phyloP scores from a whole-genome alignment of 1,140 invertebrate genomes.

The Subanguina moxae region DNA sequence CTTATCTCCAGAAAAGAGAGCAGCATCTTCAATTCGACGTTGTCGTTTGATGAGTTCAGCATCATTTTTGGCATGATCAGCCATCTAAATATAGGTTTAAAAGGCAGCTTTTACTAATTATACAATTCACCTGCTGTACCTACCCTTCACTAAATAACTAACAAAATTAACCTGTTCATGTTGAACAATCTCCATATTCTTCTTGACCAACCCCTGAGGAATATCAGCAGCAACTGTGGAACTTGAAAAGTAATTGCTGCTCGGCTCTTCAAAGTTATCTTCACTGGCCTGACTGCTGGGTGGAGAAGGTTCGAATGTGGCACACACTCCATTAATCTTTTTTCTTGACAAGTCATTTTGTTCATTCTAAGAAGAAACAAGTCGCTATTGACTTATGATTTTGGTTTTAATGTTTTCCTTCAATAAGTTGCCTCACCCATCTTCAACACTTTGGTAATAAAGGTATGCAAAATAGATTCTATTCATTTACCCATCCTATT shows the following conservation, averaged over 20 bases:
- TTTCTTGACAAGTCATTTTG: slow-evolving; percentile 6
- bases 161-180: slow-evolving; percentile 9
- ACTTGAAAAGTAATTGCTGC: not conserved
- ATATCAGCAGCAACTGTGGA: slow-evolving; percentile 22
- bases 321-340: not conserved
- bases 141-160: too few species aligned
- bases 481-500: too few species aligned
- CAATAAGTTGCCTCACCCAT: too few species aligned
- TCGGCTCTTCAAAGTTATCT: not conserved
- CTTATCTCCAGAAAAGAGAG: not conserved
- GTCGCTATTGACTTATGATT: too few species aligned
- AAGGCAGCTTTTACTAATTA: not conserved
- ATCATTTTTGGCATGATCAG: slow-evolving; percentile 19
- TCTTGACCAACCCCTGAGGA: slow-evolving; percentile 17
- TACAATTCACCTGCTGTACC: too few species aligned
- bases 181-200: slow-evolving; percentile 15
- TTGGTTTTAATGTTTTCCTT: too few species aligned
- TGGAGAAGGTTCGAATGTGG: not conserved
- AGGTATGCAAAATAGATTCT: too few species aligned
- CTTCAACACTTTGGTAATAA: too few species aligned
- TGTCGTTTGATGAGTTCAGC: slow-evolving; percentile 23
- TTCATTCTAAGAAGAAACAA: slow-evolving; percentile 8
- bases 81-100: slow-evolving; percentile 5
- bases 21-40: slow-evolving; percentile 17
- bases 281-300: slow-evolving; percentile 11